A percentile compares a stretch with the other conserved stretches of the same genome.
phyloP scores from a whole-genome alignment of 1,140 invertebrate genomes.

The Ooceraea biroi region DNA sequence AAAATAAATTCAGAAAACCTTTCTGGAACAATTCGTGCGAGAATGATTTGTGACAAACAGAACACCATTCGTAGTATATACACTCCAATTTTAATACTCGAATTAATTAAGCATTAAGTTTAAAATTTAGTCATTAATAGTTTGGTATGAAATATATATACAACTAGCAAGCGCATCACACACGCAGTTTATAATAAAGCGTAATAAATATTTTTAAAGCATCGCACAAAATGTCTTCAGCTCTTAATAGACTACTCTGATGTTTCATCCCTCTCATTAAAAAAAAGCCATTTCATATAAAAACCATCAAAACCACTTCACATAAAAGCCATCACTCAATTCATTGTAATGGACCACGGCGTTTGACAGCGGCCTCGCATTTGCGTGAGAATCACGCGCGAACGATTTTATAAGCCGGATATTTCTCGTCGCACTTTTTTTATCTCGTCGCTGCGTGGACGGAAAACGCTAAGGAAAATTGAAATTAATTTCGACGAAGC shows the following conservation, averaged over 20 bases:
- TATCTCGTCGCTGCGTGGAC: background rate
- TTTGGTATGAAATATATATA: too few relatives aligned
- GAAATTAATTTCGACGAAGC: conserved; percentile 67
- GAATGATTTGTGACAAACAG: background rate
- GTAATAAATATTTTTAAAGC: background rate
- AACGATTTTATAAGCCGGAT: conserved; percentile 11
- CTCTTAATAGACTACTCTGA: background rate
- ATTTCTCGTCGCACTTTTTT: conserved; percentile 37
- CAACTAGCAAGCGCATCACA: background rate
- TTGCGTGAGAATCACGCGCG: background rate
- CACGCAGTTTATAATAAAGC: background rate
- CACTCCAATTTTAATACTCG: conserved; percentile 8
- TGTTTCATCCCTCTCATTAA: background rate
- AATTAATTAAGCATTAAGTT: background rate
- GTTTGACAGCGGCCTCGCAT: conserved; percentile 6
- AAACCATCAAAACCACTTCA: background rate
- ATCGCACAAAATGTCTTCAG: background rate
- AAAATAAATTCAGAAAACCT: background rate
- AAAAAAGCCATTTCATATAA: conserved; percentile 6
- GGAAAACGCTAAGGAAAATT: conserved; percentile 49
- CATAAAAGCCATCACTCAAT: conserved; percentile 28
- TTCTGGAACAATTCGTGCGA: background rate
- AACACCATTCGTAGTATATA: background rate
- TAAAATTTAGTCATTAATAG: background rate
- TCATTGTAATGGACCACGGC: conserved; percentile 14